Evolutionary conservation across 2,797 vertebrate genomes (phyloP).

Genomic region (Salarias fasciatus): DNA sequence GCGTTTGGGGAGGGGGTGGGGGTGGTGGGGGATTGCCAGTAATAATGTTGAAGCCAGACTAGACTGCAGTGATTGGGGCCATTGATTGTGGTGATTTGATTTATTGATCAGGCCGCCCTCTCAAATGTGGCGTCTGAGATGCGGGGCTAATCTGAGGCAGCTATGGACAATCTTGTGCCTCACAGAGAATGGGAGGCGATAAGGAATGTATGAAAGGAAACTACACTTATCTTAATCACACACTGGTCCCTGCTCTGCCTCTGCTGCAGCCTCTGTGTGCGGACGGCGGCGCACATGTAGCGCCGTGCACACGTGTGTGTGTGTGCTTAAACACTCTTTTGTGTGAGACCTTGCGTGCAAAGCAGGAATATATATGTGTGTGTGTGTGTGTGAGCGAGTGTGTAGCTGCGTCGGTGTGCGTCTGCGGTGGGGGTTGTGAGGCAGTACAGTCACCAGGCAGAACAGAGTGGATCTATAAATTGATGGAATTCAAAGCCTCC

Average conservation of each 20-base stretch:
- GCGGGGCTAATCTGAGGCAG: conserved; percentile 94
- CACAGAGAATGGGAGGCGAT: conserved; percentile 88
- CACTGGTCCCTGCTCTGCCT: conserved; percentile 51
- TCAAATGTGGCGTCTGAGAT: conserved; percentile 92
- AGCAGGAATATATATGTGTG: conserved; percentile 30
- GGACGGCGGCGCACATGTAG: too few relatives aligned
- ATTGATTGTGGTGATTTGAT: conserved; percentile 99
- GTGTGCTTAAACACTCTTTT: conserved; percentile 55
- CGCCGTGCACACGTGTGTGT: conserved; percentile 14
- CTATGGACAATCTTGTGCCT: conserved; percentile 90
- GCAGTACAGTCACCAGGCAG: conserved; percentile 96
- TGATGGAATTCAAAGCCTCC: conserved; percentile 99
- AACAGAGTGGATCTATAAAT: conserved; percentile 99
- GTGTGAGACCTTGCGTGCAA: conserved; percentile 36
- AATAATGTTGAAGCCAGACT: conserved; percentile 96
- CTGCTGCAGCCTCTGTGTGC: conserved; percentile 9
- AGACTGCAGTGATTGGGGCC: conserved; percentile 94
- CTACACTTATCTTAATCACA: conserved; percentile 94
- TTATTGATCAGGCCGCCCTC: conserved; percentile 96
- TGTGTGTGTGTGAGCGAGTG: conserved; percentile 41
- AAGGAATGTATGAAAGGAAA: conserved; percentile 93
- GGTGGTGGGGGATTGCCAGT: conserved; percentile 87
- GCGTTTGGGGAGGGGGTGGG: conserved; percentile 10
- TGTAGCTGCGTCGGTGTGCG: conserved; percentile 51
- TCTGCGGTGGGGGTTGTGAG: conserved; percentile 79